Conservation (phyloP, 2,888 invertebrate species). For the Sarcophaga caerulescens region DNA sequence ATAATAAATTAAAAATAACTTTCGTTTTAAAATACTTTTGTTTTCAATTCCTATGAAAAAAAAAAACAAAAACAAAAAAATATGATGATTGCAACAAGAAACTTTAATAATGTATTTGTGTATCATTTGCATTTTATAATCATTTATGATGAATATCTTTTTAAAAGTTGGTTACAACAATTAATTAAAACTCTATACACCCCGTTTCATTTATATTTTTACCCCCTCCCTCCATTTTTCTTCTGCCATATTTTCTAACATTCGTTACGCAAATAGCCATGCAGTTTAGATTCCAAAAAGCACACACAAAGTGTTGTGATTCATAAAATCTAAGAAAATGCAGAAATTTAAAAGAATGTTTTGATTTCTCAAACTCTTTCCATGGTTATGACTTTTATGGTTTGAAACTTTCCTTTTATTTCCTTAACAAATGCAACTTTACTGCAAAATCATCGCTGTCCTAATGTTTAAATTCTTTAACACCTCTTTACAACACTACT, state of each 20-base stretch:
- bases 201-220: neutral
- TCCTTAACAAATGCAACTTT: no score
- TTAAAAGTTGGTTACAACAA: constrained; percentile 42
- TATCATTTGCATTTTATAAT: constrained; percentile 16
- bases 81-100: neutral
- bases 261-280: constrained; percentile 35
- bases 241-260: neutral
- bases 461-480: constrained; percentile 21
- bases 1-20: no score
- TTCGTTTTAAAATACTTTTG: no score
- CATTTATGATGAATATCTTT: constrained; percentile 40
- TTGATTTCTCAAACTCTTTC: neutral
- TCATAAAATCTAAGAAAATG: neutral
- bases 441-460: neutral
- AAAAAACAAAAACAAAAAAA: no score
- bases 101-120: neutral
- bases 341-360: neutral
- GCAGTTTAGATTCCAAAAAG: constrained; percentile 32
- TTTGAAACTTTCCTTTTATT: neutral
- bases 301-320: neutral
- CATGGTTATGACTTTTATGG: neutral
- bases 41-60: no score
- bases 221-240: neutral
- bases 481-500: neutral
- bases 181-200: constrained; percentile 45